Conservation (phyloP, 1,140 invertebrate species). For the Euura lappo region DNA sequence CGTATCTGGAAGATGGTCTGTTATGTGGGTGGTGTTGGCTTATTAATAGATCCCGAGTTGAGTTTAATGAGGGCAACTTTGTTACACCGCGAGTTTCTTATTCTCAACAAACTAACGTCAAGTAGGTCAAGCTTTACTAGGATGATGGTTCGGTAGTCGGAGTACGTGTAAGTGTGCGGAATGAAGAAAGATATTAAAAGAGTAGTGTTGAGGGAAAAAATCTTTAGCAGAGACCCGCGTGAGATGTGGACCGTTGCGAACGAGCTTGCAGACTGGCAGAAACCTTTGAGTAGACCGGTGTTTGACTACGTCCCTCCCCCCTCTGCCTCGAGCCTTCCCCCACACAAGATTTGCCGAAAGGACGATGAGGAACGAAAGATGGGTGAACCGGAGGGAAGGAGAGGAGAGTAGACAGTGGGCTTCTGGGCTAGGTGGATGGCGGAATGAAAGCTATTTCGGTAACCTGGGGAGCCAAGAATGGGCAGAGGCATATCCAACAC, state of each 20-base stretch:
- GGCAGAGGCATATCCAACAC: constrained; percentile 45
- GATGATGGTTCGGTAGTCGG: background rate
- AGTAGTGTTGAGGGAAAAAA: constrained; percentile 7
- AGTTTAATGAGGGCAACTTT: background rate
- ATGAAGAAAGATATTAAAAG: background rate
- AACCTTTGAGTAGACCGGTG: constrained; percentile 19
- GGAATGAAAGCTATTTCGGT: constrained; percentile 57
- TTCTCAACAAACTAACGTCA: background rate
- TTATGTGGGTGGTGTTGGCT: background rate
- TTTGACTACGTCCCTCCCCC: constrained; percentile 32
- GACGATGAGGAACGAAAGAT: constrained; percentile 23
- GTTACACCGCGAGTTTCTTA: background rate
- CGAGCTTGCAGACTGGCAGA: constrained; percentile 41
- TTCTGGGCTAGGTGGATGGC: constrained; percentile 29
- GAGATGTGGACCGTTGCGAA: constrained; percentile 38
- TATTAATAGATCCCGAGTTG: background rate
- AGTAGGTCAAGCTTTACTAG: background rate
- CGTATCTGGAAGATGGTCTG: background rate
- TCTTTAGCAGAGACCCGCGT: constrained; percentile 14
- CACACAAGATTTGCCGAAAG: background rate
- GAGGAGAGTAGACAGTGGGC: constrained; percentile 23
- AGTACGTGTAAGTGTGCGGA: background rate
- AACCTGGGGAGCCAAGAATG: constrained; percentile 61
- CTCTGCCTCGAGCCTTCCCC: constrained; percentile 29
- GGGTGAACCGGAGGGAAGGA: constrained; percentile 14